Evolutionary conservation across 2,113 vertebrate species (phyloP).

Genomic region (Trachemys scripta): DNA sequence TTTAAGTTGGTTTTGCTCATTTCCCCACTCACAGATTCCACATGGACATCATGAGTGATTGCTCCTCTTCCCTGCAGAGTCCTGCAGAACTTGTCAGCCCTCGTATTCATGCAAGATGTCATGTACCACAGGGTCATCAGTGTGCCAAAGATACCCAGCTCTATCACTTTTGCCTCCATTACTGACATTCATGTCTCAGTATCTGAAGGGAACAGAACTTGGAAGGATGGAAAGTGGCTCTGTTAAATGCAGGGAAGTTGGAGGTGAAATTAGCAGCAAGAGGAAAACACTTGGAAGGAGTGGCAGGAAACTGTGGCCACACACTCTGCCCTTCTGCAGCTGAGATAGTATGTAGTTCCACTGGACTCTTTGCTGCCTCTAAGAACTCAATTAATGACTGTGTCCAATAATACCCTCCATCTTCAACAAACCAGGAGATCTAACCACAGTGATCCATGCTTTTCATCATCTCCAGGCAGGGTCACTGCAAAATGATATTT

Average conservation of each 20-base stretch:
- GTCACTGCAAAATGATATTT: neutral
- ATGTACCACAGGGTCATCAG: neutral
- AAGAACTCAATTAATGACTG: neutral
- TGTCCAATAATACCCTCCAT: neutral
- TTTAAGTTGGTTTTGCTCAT: neutral
- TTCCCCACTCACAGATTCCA: neutral
- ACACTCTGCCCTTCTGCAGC: neutral
- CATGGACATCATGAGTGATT: neutral
- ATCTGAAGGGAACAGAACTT: neutral
- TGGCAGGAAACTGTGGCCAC: neutral
- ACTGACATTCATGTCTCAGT: neutral
- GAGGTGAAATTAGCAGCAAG: neutral
- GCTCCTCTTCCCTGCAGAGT: neutral
- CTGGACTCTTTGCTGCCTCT: neutral
- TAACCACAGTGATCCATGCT: neutral
- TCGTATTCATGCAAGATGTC: neutral
- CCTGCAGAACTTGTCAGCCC: neutral
- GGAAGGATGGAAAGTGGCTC: neutral
- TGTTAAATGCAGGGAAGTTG: neutral
- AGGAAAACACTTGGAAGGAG: neutral
- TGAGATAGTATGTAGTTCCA: neutral
- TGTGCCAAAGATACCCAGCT: neutral
- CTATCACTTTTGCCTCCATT: neutral
- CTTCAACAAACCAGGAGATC: neutral
- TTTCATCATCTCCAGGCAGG: neutral